These are phyloP conservation scores for Sisor rabdophorus DNA, from an alignment of 2,113 vertebrate species.

Conservation along the genomic window DNA sequence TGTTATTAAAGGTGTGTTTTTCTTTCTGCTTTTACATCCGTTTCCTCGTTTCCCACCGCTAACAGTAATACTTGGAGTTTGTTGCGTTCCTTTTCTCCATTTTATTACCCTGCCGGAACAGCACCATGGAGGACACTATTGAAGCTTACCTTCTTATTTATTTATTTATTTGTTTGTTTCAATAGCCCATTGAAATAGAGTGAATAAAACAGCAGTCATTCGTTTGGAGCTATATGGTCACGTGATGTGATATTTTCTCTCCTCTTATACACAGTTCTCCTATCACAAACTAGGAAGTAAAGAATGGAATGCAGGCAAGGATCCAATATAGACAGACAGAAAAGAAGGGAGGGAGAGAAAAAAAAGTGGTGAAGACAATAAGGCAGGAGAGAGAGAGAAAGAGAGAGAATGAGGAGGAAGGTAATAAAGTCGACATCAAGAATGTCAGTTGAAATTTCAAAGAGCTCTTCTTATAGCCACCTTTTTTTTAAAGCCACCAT, in stretches of 20 bases:
- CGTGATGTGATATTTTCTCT: not conserved
- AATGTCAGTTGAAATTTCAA: slow-evolving; percentile 56
- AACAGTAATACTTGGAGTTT: not conserved
- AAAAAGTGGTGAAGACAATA: slow-evolving; percentile 34
- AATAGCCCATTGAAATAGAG: not conserved
- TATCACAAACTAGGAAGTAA: slow-evolving; percentile 69
- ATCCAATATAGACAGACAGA: slow-evolving; percentile 56
- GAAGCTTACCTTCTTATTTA: not conserved
- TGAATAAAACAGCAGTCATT: not conserved
- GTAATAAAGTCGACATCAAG: slow-evolving; percentile 34
- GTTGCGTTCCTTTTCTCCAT: not conserved
- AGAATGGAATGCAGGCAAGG: slow-evolving; percentile 66
- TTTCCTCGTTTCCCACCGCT: no score
- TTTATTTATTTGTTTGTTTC: not conserved
- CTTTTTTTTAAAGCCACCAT: no score
- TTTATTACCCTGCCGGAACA: not conserved
- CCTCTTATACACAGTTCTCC: slow-evolving; percentile 47
- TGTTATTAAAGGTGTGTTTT: no score
- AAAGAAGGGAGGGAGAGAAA: slow-evolving; percentile 28
- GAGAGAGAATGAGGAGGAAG: not conserved
- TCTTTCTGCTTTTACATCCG: no score
- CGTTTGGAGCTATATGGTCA: no score
- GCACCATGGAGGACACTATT: not conserved
- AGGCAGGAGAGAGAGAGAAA: slow-evolving; percentile 16
- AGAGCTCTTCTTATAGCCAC: no score